Base-by-base conservation (phyloP, 1,140 invertebrate species). In the Formica selysi region DNA sequence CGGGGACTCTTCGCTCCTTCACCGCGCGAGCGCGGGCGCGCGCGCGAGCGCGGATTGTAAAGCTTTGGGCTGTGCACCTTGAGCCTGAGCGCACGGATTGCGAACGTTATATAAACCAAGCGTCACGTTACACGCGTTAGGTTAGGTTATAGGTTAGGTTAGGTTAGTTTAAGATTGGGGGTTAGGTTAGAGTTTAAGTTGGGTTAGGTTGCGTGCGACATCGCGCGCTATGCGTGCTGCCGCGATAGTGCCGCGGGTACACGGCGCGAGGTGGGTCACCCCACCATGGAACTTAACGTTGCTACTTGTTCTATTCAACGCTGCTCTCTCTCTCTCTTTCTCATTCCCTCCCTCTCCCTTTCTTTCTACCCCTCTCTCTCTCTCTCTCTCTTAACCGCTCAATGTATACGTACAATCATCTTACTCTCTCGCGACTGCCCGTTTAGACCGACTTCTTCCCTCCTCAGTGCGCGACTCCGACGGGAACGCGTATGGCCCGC, bases 171-270 rank as follows among this genome's bases (percentile, higher is more conserved):
- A 3, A 32, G 32, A 4, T 32, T 32, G 3, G 32, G 3, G 48
- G 48, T 51, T 19, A 65, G 76, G 26, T 65, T 32, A 32, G 38
- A 68, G 80, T 83, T 83, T 74, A 48, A 11, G 38, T 38, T 38
- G 4, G 68, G 7, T 73, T 62, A 76, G 74, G 26, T 64, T 70
- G 51, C 26, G 59, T 76, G 76, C 76, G 65, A 84, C 73, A 79
- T 81, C 85, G 88, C 89, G 90, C 71, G 68, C 65, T 83, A 81
- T 85, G 89, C 91, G 90, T 91, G 91, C 89, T 91, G 79, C 89
- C 87, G 70, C 89, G 92, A 90, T 91, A 92, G 92, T 91, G 90
- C 87, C 91, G 90, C 91, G 61, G 88, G 81, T 93, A 87, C 90
- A 91, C 32, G 3, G 90, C 90, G 88, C 86, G 85, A 79, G 61